Evolutionary conservation across 92 coral and sea anemone species (phyloP), one percentile per base, ranked within the genome.

Genomic region (Epizoanthus ramosus): DNA sequence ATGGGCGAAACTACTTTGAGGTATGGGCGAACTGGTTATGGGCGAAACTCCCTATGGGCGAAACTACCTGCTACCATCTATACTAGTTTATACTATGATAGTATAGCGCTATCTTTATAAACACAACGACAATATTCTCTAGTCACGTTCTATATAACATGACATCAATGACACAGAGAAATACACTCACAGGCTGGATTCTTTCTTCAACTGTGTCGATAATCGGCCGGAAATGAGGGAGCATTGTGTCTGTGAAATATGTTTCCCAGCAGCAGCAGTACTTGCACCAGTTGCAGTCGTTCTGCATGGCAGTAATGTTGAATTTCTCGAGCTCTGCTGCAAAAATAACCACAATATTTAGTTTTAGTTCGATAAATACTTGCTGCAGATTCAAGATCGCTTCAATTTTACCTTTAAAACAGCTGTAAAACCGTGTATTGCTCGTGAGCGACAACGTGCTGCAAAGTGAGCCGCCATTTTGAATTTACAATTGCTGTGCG

Each of bases 381-480:
- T 67, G 43, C 13, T 8, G 6, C 33, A 68, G 9, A 37, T 41
- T 17, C 54, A 28, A 18, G 19, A 19, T 43, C 24, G 19, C 19
- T 21, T 14, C 28, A 45, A 37, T 24, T 17, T 2, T 57, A 74
- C 80, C 79, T 74, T 74, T 54, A 74, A 35, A 56, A 56, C 79
- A 74, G 79, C 64, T 54, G 65, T 45, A 16, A 74, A 39, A 31
- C 79, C 57, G 54, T 74, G 64, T 17, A 74, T 54, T 24, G 79
- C 84, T 73, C 86, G 57, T 28, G 84, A 69, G 52, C 89, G 85
- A 85, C 86, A 88, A 66, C 92, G 92, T 80, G 88, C 92, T 80
- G 88, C 92, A 80, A 73, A 80, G 7, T 68, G 74, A 25, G 92
- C 92, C 83, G 92, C 92, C 92, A 88, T 88, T 80, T 88, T 88